Base-by-base conservation (phyloP, 2,797 vertebrate genomes). In the Aeoliscus strigatus region DNA sequence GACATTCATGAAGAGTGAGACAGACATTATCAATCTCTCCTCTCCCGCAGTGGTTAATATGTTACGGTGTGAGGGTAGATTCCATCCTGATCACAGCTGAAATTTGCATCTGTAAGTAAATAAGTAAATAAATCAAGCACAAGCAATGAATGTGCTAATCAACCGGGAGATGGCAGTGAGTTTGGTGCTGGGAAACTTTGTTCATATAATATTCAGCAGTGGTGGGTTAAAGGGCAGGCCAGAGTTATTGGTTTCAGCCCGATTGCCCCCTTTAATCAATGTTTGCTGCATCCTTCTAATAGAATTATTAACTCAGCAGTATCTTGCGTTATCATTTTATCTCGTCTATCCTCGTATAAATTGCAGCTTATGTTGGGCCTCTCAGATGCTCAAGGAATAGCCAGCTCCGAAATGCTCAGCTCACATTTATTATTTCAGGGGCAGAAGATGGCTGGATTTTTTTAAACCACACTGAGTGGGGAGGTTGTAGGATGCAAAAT, bases 261-360 rank as follows among this genome's bases (percentile, higher is more conserved):
- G 70, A 86, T 87, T 86, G 76, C 85, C 87, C 83, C 87, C 86
- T 88, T 89, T 89, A 91, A 90, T 91, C 88, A 90, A 90, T 91
- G 88, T 77, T 82, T 85, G 86, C 87, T 88, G 88, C 86, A 89
- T 89, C 84, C 82, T 84, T 90, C 88, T 89, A 88, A 88, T 90
- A 89, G 88, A 89, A 89, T 87, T 81, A 89, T 90, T 88, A 89
- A 87, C 88, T 89, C 87, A 89, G 88, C 89, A 88, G 80, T 88
- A 89, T 89, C 85, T 78, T 64, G 77, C 29, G 65, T 81, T 86
- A 86, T 90, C 80, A 84, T 88, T 88, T 86, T 78, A 85, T 88
- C 83, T 87, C 77, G 75, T 83, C 66, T 74, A 67, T 26, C 62
- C 77, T 86, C 75, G n/a, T n/a, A n/a, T 72, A 85, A 86, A 86